Evolutionary conservation across 2,888 invertebrate species (phyloP).

Genomic region (Formica aserva): DNA sequence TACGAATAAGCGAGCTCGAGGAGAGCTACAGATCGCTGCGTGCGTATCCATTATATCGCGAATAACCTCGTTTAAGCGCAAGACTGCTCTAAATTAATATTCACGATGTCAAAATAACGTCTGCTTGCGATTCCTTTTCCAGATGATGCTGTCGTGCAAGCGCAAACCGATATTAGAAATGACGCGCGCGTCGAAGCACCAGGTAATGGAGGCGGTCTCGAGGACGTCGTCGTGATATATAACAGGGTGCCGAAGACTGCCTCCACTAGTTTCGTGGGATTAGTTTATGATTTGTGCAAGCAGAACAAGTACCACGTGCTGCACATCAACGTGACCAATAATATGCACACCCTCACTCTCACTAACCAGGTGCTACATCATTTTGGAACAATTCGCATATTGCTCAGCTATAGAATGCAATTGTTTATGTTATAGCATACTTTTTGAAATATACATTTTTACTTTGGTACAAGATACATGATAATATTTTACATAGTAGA

Average conservation of each 20-base stretch:
- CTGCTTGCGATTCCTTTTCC: slow-evolving; percentile 70
- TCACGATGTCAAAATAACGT: not conserved
- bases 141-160: slow-evolving; percentile 82
- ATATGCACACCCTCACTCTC: slow-evolving; percentile 97
- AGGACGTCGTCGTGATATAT: slow-evolving; percentile 94
- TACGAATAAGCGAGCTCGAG: slow-evolving; percentile 83
- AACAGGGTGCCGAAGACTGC: slow-evolving; percentile 99
- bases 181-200: slow-evolving; percentile 71
- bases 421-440: not conserved
- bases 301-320: slow-evolving; percentile 93
- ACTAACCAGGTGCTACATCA: slow-evolving; percentile 92
- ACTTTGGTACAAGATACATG: not conserved
- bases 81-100: not conserved
- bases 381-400: not conserved
- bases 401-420: not conserved
- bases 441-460: not conserved
- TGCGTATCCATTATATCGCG: slow-evolving; percentile 72
- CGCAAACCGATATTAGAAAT: slow-evolving; percentile 51
- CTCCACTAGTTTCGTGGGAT: slow-evolving; percentile 97
- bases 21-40: slow-evolving; percentile 84
- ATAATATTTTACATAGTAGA: not conserved
- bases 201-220: slow-evolving; percentile 77
- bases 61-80: not conserved
- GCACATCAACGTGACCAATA: slow-evolving; percentile 98
- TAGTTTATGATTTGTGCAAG: slow-evolving; percentile 95